A percentile compares a stretch with the other conserved stretches of the same genome.
These are phyloP conservation scores for Drosophila ambigua DNA, from an alignment of 1,140 invertebrate species.

Conservation along the genomic window DNA sequence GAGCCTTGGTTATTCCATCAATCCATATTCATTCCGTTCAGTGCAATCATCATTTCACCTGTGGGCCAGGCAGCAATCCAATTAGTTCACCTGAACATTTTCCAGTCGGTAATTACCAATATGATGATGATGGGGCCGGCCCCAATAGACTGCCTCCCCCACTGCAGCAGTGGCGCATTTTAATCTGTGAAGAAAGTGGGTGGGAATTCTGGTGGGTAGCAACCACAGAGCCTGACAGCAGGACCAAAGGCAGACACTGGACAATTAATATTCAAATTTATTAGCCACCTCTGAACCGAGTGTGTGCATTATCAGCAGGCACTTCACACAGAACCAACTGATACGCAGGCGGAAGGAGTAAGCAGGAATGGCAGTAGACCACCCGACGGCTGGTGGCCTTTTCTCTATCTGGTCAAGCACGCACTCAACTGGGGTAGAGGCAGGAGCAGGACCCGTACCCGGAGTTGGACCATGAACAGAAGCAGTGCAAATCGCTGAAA, in stretches of 20 bases:
- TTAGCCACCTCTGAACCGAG: constrained; percentile 83
- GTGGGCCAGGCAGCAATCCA: constrained; percentile 30
- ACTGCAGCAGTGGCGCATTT: constrained; percentile 62
- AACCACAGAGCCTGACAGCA: constrained; percentile 6
- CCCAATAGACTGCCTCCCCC: background rate
- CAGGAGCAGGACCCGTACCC: background rate
- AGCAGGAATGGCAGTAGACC: constrained; percentile 7
- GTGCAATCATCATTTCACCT: constrained; percentile 13
- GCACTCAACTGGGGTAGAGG: constrained; percentile 30
- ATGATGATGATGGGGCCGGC: constrained; percentile 5
- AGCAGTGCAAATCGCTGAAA: constrained; percentile 43
- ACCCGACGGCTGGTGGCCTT: constrained; percentile 16
- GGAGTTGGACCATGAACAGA: background rate
- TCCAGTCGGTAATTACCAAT: constrained; percentile 41
- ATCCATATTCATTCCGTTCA: too few relatives aligned
- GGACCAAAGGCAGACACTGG: constrained; percentile 60
- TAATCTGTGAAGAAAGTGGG: constrained; percentile 57
- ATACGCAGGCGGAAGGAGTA: constrained; percentile 2
- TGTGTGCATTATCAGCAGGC: constrained; percentile 83
- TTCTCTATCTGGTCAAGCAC: constrained; percentile 51
- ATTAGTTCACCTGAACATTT: constrained; percentile 42
- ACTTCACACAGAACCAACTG: constrained; percentile 14
- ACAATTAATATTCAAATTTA: constrained; percentile 84
- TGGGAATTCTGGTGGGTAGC: background rate
- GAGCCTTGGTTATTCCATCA: too few relatives aligned